Evolutionary conservation across 2,797 vertebrate genomes (phyloP), one percentile per base, ranked within the genome.

Genomic region (Vireo griseus): DNA sequence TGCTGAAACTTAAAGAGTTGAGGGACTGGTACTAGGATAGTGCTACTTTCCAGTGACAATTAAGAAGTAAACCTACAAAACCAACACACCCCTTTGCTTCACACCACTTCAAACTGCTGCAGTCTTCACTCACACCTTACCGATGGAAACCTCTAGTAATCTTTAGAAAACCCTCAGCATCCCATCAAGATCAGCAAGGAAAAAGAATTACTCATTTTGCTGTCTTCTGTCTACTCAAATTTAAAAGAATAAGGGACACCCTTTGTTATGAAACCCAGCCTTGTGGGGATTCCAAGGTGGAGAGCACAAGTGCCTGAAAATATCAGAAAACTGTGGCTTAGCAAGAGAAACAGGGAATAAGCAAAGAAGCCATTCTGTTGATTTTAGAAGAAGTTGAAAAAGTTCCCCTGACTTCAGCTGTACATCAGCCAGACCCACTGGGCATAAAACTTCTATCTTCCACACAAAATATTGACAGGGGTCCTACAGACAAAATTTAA

Each of bases 331-430:
- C 45, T 61, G 68, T 54, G 67, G 24, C 61, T 88, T 94, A 94
- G 76, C 74, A 91, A 81, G 52, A 91, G 63, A 91, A 91, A 86
- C 33, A 81, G 19, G 42, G 82, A 90, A 63, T 35, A 52, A 94
- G 44, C 2, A 1, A 75, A 94, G n/a, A 69, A 93, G 67, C 55
- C 69, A 81, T 88, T 78, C 82, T 92, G 87, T 91, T 96, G 79
- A 57, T 90, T 91, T 91, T 88, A 91, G 85, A 94, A 94, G 69
- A 58, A 86, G 50, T 58, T 59, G 82, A 59, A 79, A 29, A 96
- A 92, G 84, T 92, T 93, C 65, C 75, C 73, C 91, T 90, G 82
- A 91, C 79, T 95, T 92, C 87, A 96, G 73, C 54, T 90, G 80
- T 86, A 67, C 48, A 95, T 0, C 4, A 93, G 59, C 84, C 88